Evolutionary conservation across 2,797 vertebrate species (phyloP).

Genomic region (Siniperca obscura): DNA sequence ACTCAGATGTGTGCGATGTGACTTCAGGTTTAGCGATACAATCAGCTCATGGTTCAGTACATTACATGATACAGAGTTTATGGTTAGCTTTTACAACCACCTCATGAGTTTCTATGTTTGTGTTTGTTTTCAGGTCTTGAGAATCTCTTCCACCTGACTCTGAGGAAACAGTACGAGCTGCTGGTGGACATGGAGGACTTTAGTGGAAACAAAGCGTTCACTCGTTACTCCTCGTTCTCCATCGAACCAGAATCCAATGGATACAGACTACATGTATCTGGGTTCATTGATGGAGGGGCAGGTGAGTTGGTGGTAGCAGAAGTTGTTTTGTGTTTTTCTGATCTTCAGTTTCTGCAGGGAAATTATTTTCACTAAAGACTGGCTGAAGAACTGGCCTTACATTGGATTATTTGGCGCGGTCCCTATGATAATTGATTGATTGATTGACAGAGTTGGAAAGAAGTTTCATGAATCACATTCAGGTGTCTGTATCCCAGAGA

Average conservation of each 20-base stretch:
- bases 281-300: slow-evolving; percentile 28
- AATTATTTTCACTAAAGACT: too few species aligned
- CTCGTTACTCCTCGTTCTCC: slow-evolving; percentile 45
- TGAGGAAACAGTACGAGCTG: slow-evolving; percentile 27
- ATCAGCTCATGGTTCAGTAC: too few species aligned
- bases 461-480: background rate
- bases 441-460: too few species aligned
- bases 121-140: slow-evolving; percentile 41
- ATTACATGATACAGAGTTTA: too few species aligned
- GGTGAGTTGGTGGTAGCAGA: slow-evolving; percentile 20
- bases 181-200: slow-evolving; percentile 58
- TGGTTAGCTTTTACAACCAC: too few species aligned
- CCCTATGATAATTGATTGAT: too few species aligned
- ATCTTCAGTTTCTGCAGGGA: too few species aligned
- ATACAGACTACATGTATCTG: slow-evolving; percentile 23
- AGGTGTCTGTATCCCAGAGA: background rate
- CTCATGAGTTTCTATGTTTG: too few species aligned
- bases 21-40: too few species aligned
- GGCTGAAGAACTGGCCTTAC: too few species aligned
- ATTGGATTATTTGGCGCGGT: too few species aligned
- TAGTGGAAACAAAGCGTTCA: slow-evolving; percentile 1
- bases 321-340: too few species aligned
- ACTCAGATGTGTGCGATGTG: background rate
- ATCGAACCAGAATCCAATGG: background rate
- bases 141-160: slow-evolving; percentile 21